Evolutionary conservation across 2,113 vertebrate species (phyloP).

Genomic region (Prunella himalayana): DNA sequence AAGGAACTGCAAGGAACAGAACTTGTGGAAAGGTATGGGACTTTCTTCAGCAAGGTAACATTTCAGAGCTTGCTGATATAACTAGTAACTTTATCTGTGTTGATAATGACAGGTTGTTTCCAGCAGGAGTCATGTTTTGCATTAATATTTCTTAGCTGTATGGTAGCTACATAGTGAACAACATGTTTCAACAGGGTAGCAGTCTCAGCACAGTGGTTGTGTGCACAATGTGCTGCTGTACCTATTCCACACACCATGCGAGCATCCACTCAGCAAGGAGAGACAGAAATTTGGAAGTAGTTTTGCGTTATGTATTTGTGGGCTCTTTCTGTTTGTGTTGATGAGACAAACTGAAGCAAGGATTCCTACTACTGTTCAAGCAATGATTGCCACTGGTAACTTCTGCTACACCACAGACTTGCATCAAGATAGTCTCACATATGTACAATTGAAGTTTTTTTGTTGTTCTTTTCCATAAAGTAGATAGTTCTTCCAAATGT

Average conservation of each 20-base stretch:
- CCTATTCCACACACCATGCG: background rate
- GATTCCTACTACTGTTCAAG: background rate
- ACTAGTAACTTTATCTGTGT: no score
- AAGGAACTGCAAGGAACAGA: no score
- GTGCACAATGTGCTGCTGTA: background rate
- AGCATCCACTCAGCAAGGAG: background rate
- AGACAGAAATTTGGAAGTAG: background rate
- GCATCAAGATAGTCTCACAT: background rate
- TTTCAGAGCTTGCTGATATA: no score
- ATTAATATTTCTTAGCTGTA: background rate
- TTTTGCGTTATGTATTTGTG: background rate
- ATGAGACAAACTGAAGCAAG: conserved; percentile 2
- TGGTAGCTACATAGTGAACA: background rate
- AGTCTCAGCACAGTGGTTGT: background rate
- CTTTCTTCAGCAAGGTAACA: no score
- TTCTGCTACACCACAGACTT: background rate
- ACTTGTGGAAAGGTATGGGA: no score
- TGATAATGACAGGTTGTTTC: background rate
- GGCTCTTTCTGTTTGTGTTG: conserved; percentile 11
- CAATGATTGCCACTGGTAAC: background rate
- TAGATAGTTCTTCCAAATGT: background rate
- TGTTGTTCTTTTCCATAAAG: background rate
- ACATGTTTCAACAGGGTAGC: background rate
- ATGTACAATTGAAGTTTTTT: background rate
- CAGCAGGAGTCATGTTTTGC: background rate